A percentile compares a stretch with the other conserved stretches of the same genome.
Evolutionary conservation across 2,113 vertebrate species (phyloP).

Genomic region (Lepus americanus): DNA sequence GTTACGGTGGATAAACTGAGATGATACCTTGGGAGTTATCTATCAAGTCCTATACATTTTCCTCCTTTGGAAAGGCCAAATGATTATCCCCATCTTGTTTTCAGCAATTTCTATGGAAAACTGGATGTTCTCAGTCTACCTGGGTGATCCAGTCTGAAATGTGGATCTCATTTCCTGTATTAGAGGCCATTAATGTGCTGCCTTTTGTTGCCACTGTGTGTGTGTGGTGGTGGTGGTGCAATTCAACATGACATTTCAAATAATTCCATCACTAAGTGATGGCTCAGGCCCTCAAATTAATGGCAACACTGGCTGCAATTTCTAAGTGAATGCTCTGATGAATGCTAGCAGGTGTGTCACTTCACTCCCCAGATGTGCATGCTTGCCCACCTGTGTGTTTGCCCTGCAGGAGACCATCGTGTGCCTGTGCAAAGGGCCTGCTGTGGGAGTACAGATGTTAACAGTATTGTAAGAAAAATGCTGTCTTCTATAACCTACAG

Average conservation of each 20-base stretch:
- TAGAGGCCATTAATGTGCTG: background rate
- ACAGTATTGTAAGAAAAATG: background rate
- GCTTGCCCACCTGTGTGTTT: fast-evolving
- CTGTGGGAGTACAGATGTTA: too few relatives aligned
- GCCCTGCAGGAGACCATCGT: fast-evolving
- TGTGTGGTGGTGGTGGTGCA: background rate
- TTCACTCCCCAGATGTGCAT: fast-evolving
- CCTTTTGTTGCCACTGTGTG: background rate
- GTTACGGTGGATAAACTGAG: background rate
- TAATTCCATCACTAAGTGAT: background rate
- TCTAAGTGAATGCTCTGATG: background rate
- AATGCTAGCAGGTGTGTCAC: background rate
- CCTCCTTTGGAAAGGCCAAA: background rate
- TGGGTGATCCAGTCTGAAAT: background rate
- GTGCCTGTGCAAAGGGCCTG: background rate
- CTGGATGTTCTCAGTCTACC: background rate
- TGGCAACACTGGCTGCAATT: background rate
- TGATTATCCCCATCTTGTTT: background rate
- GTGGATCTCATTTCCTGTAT: background rate
- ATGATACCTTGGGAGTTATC: background rate
- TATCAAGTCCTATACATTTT: background rate
- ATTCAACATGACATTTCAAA: background rate
- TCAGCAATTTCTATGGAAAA: background rate
- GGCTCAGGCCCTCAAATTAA: background rate
- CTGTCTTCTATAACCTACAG: background rate